Evolutionary conservation across 2,888 invertebrate genomes (phyloP), one percentile per base, ranked within the genome.

Genomic region (Eristalis pertinax): DNA sequence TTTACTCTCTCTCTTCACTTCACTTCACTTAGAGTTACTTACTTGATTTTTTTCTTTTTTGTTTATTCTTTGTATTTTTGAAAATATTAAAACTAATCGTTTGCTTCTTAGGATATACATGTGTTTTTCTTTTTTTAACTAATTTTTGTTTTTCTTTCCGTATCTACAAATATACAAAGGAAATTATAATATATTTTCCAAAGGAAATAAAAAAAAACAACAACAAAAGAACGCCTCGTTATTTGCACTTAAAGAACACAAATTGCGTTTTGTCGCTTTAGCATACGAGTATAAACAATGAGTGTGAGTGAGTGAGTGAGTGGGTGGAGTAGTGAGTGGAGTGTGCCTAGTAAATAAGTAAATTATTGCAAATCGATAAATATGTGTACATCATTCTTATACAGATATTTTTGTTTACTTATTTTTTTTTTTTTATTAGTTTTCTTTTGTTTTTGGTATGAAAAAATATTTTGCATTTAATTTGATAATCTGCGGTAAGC

Each of bases 111-210:
- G 87, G 75, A 84, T 87, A 79, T 84, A 50, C 50, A 50, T 50
- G 50, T 50, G 50, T 50, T 56, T 22, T 75, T 50, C 19, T 22
- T 75, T 79, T 50, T 76, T 87, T 84, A 79, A 83, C 78, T 86
- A 72, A 86, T 79, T 63, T 32, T 68, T 68, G 50, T 26, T 75
- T 32, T 68, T 68, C 62, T 26, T 75, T 32, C 76, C 75, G 50
- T 87, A 87, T 87, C 83, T 87, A 87, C 87, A 87, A 87, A 84
- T 87, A 73, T 87, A 87, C 87, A 87, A 84, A 76, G 87, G 75
- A 79, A 83, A 84, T 73, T 32, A 32, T 32, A 32, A 32, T 32
- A 8, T 50, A 76, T 87, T 76, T 75, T 76, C 73, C 72, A 76
- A 76, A 64, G 32, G 65, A 58, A 32, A n/a, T n/a, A n/a, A n/a